phyloP scores from a whole-genome alignment of 2,113 vertebrate species.

The Pedionomus torquatus region DNA sequence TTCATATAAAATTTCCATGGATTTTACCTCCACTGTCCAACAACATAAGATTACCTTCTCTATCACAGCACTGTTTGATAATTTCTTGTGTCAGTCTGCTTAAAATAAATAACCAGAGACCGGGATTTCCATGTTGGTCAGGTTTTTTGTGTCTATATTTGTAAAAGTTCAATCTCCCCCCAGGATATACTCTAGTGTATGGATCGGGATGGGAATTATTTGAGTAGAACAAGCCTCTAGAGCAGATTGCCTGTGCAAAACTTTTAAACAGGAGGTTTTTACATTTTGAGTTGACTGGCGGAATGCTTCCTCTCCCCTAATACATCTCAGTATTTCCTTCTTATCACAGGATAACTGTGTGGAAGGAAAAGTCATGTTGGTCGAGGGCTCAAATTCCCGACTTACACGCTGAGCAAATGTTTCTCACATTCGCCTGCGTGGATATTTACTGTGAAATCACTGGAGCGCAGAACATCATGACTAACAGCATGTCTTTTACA shows the following conservation, averaged over 20 bases:
- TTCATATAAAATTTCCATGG: not conserved
- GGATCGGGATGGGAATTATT: not conserved
- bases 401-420: not conserved
- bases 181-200: not conserved
- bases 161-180: not conserved
- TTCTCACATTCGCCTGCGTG: not conserved
- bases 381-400: not conserved
- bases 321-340: not conserved
- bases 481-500: not conserved
- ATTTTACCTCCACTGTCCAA: not conserved
- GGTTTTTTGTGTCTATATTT: not conserved
- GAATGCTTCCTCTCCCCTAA: not conserved
- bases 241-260: not conserved
- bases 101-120: not conserved
- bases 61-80: not conserved
- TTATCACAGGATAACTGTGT: not conserved
- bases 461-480: not conserved
- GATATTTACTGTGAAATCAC: conserved; percentile 37
- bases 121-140: not conserved
- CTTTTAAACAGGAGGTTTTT: not conserved
- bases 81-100: not conserved
- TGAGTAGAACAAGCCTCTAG: not conserved
- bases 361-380: not conserved
- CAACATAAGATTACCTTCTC: not conserved
- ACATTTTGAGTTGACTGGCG: not conserved